Percentiles rank a stretch among this genome's conserved stretches.
phyloP scores from a whole-genome alignment of 2,113 vertebrate species.

The Rhinopomastus cyanomelas region DNA sequence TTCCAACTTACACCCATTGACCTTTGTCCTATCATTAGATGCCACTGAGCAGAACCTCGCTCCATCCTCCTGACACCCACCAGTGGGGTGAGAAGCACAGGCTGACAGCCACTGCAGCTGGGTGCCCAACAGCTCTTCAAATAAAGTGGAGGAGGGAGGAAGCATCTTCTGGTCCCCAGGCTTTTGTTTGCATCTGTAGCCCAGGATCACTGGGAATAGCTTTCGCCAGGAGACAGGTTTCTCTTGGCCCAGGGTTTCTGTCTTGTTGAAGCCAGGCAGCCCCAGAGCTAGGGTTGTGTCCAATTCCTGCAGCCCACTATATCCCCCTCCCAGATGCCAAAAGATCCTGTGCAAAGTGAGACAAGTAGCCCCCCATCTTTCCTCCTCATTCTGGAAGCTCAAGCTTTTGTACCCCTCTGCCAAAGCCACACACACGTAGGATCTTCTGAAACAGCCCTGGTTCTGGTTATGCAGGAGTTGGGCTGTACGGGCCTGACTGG shows the following conservation, averaged over 20 bases:
- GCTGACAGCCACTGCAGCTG: accelerated
- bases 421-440: not conserved
- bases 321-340: not conserved
- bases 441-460: not conserved
- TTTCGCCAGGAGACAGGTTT: not conserved
- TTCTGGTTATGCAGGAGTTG: not conserved
- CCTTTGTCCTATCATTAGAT: no score
- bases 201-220: not conserved
- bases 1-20: no score
- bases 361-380: not conserved
- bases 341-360: not conserved
- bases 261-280: not conserved
- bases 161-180: not conserved
- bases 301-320: not conserved
- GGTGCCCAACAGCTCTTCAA: not conserved
- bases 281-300: not conserved
- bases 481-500: not conserved
- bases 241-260: not conserved
- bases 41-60: no score
- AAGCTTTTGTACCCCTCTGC: not conserved
- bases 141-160: not conserved
- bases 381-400: not conserved
- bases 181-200: not conserved
- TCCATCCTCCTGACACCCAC: no score
- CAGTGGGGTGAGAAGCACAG: not conserved